phyloP scores from a whole-genome alignment of 2,113 vertebrate species.

The Epinephelus cyanopodus region DNA sequence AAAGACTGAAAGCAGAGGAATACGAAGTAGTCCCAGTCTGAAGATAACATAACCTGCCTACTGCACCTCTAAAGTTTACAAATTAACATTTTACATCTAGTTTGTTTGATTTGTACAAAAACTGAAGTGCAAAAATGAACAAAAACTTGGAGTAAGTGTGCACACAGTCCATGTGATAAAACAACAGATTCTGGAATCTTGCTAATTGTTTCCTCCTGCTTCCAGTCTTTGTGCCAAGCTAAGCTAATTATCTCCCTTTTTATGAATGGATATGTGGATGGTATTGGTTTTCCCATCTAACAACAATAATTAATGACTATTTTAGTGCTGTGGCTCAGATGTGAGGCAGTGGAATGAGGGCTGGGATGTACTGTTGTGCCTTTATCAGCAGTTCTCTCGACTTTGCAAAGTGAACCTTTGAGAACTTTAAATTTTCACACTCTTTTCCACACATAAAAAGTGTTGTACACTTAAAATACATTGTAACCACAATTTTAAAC shows the following conservation, averaged over 20 bases:
- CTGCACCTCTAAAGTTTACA: not conserved
- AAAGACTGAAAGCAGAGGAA: too few relatives aligned
- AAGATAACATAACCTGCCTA: not conserved
- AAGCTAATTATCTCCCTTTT: too few relatives aligned
- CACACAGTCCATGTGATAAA: too few relatives aligned
- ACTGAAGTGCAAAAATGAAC: not conserved
- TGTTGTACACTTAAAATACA: not conserved
- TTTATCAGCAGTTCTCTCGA: not conserved
- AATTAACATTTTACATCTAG: not conserved
- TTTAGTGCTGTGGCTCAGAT: not conserved
- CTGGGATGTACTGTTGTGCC: not conserved
- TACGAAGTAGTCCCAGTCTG: not conserved
- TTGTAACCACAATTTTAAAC: not conserved
- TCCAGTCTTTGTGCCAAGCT: not conserved
- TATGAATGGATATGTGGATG: not conserved
- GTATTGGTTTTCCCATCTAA: not conserved
- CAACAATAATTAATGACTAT: not conserved
- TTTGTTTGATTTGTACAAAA: not conserved
- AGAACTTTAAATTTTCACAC: not conserved
- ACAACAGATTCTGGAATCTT: not conserved
- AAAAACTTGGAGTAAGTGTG: not conserved
- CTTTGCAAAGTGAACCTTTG: constrained; percentile 6
- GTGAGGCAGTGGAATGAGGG: constrained; percentile 5
- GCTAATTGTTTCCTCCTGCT: not conserved
- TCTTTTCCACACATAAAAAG: not conserved